These are phyloP conservation scores for Halcyon malimbica DNA, from an alignment of 2,113 vertebrate genomes.

Conservation along the genomic window DNA sequence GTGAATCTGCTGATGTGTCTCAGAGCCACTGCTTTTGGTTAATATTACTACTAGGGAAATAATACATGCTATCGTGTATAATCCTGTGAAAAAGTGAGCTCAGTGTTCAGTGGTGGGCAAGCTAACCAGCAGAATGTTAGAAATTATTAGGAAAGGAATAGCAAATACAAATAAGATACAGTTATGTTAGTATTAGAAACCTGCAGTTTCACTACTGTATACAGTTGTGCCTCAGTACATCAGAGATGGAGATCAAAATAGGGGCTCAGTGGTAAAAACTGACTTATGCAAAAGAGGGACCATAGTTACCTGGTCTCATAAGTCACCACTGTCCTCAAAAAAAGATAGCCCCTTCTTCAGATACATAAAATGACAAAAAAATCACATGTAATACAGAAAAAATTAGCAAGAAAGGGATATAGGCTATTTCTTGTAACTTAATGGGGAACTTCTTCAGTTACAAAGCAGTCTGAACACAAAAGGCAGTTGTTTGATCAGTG, in stretches of 20 bases:
- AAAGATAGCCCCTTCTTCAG: background rate
- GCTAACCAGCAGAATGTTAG: background rate
- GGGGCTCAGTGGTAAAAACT: background rate
- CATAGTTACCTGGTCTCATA: background rate
- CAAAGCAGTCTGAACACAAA: background rate
- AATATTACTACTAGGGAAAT: background rate
- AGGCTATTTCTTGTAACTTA: background rate
- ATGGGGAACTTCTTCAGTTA: background rate
- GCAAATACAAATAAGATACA: background rate
- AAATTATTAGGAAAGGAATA: background rate
- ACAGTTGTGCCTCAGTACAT: background rate
- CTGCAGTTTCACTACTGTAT: background rate
- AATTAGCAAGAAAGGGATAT: background rate
- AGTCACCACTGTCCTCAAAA: background rate
- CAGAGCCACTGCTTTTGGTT: background rate
- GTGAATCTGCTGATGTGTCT: background rate
- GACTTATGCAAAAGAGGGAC: background rate
- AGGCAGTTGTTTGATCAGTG: background rate
- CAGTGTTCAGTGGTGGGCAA: background rate
- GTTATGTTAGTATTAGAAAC: background rate
- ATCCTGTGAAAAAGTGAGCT: background rate
- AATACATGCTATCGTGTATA: background rate
- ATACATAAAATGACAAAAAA: background rate
- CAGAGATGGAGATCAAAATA: background rate
- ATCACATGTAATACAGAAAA: background rate